Base-by-base conservation (phyloP, 2,113 vertebrate genomes). In the Fulica atra region DNA sequence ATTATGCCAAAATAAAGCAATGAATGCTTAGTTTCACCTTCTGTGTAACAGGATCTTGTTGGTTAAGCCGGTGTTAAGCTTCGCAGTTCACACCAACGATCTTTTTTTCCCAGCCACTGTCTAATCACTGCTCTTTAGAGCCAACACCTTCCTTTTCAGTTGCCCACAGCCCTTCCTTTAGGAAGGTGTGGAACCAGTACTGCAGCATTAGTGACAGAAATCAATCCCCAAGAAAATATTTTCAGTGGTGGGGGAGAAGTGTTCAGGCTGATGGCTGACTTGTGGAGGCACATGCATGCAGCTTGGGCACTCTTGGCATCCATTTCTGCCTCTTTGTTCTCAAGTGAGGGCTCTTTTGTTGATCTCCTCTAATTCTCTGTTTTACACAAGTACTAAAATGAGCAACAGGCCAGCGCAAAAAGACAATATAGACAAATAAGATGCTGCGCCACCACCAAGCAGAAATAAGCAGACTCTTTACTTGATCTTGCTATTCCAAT, bases 251-350 rank as follows among this genome's bases (percentile, higher is more conserved):
- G 70, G 48, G 36, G 50, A 76, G 71, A 42, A 17, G 33, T 42
- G 46, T 68, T 74, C 8, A 51, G 11, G n/a, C 17, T 66, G 53
- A 29, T 15, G 19, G 31, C 28, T 79, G n/a, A 73, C 29, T 36
- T 57, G 28, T 17, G 64, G 63, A 26, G 26, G 15, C n/a, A 18
- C 10, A 11, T 0, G 0, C 13, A 15, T 18, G 40, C n/a, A 71
- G 19, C 24, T 15, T 21, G 15, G 12, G 28, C 15, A 51, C 35
- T 57, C 40, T 44, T 48, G 35, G 8, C 60, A 74, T 81, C 15
- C 38, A 5, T 50, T 17, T 23, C 12, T 53, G 18, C 20, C 24
- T 42, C 31, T 81, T 57, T 20, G 1, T 64, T 92, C 38, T 54
- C 31, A 57, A 66, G 44, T 48, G 53, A 61, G 11, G 66, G 23